Base-by-base conservation (phyloP, 2,113 vertebrate species). In the Apus apus region DNA sequence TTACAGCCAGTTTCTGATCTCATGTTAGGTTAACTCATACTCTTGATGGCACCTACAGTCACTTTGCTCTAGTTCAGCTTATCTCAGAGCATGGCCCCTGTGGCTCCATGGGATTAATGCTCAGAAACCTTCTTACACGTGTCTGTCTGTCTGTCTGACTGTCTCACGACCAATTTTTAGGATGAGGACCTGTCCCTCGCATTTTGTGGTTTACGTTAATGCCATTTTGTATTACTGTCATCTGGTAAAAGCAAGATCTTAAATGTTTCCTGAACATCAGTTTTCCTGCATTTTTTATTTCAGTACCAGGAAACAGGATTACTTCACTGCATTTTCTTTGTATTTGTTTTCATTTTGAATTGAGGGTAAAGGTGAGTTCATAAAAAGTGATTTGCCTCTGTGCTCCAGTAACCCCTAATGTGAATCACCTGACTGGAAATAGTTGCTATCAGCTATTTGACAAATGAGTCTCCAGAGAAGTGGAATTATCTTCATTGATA, bases 1-100 rank as follows among this genome's bases (percentile, higher is more conserved):
- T 86, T 79, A 80, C 56, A 88, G 96, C 90, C 88, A 97, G 83
- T 80, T 95, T 94, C 88, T 97, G 95, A 93, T 64, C 88, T 96
- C 95, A 93, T 94, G 12, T 86, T 93, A 65, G 78, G 93, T 85
- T 94, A 86, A 90, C 36, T 90, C 85, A 26, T 77, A 13, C 57
- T 36, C 36, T 90, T n/a, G 32, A 54, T 88, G 64, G 78, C 51
- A 88, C 46, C 75, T 73, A 62, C 51, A 62, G 46, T 43, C 22
- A 18, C 38, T 80, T 58, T 83, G 60, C 3, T 0, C 54, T 86
- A 40, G 60, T 80, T 56, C 56, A 79, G 54, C 70, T 83, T 54
- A 72, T 81, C 20, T 75, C 2, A 1, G 53, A 62, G 36, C 45
- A 25, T 4, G 2, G 32, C 9, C 26, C 15, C 13, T 34, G 8